Conservation (phyloP, 2,113 vertebrate genomes). For the Sclerurus mexicanus region DNA sequence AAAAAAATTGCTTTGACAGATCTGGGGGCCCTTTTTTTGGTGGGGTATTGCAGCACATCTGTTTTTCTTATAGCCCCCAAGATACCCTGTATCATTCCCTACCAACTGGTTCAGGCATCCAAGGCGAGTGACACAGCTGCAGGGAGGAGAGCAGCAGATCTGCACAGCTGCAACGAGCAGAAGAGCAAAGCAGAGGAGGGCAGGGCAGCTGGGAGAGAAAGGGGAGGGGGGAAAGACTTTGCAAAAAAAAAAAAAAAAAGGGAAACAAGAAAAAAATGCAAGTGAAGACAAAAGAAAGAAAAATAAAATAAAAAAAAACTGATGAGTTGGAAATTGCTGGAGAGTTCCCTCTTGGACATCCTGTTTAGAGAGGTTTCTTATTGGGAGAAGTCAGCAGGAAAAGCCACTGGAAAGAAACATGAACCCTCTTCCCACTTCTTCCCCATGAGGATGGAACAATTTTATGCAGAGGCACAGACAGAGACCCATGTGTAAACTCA, state of each 20-base stretch:
- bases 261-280: background rate
- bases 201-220: background rate
- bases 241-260: background rate
- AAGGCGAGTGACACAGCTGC: conserved; percentile 29
- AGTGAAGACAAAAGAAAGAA: background rate
- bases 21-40: background rate
- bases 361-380: conserved; percentile 32
- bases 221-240: background rate
- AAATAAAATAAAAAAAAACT: background rate
- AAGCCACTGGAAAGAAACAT: background rate
- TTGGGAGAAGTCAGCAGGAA: conserved; percentile 7
- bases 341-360: conserved; percentile 39
- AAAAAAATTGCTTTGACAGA: background rate
- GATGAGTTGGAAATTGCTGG: background rate
- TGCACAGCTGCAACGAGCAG: conserved; percentile 41
- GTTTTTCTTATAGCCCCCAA: conserved; percentile 36
- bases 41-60: conserved; percentile 23
- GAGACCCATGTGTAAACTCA: background rate
- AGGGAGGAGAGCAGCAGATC: conserved; percentile 15
- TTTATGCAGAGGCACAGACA: background rate
- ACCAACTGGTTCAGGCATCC: conserved; percentile 53
- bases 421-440: background rate
- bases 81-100: background rate
- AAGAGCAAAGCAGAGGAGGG: background rate
- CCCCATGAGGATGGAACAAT: background rate